Percentiles rank a stretch among this genome's conserved stretches.
These are phyloP conservation scores for Sepioteuthis lessoniana DNA, from an alignment of 2,888 invertebrate species.

Conservation along the genomic window DNA sequence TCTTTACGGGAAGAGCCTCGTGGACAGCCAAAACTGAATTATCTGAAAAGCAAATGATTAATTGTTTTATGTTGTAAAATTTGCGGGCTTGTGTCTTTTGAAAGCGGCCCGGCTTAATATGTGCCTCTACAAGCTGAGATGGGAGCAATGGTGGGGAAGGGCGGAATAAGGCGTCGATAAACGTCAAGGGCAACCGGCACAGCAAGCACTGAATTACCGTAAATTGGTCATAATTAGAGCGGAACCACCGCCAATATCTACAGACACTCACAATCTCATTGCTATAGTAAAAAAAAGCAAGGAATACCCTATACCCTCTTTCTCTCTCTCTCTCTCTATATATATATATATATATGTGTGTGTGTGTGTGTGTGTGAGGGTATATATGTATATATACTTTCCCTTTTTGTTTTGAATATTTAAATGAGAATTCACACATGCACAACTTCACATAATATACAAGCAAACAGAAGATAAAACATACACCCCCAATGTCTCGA, in stretches of 20 bases:
- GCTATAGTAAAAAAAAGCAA: not conserved
- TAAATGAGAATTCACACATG: not conserved
- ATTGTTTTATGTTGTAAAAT: not conserved
- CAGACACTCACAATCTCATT: not conserved
- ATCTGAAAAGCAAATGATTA: not conserved
- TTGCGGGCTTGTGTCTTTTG: not conserved
- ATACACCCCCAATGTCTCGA: not conserved
- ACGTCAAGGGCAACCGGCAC: slow-evolving; percentile 20
- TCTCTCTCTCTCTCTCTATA: not conserved
- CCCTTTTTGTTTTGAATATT: no score
- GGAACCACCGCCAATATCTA: not conserved
- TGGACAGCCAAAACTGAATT: not conserved
- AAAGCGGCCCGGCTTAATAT: not conserved
- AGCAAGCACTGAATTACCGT: slow-evolving; percentile 9
- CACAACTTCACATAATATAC: not conserved
- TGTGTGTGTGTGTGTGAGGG: not conserved
- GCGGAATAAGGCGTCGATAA: not conserved
- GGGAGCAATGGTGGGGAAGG: no score
- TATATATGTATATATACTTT: not conserved
- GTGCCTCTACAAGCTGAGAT: no score
- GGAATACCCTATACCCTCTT: not conserved
- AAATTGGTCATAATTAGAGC: not conserved
- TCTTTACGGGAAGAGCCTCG: not conserved
- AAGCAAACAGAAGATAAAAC: not conserved
- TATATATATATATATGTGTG: not conserved